These are phyloP conservation scores for Exephanes ischioxanthus DNA, from an alignment of 2,888 invertebrate species.

Conservation along the genomic window DNA sequence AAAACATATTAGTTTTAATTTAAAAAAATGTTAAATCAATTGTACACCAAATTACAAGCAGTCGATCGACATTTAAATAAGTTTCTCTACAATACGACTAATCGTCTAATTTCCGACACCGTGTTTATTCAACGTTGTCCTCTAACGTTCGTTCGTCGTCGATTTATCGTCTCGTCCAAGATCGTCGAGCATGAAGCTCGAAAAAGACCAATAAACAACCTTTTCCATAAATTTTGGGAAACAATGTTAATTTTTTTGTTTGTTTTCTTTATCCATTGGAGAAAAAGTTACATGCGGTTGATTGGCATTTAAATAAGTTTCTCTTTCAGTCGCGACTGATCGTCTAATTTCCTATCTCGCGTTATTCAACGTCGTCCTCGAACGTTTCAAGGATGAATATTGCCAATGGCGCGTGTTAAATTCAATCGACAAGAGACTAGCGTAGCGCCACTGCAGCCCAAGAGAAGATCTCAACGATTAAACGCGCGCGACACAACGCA, in stretches of 20 bases:
- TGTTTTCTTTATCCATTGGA: no score
- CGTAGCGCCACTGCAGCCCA: neutral
- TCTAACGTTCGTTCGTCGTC: no score
- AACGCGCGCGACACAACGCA: conserved; percentile 24
- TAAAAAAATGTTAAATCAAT: no score
- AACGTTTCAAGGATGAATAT: conserved; percentile 53
- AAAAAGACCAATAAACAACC: neutral
- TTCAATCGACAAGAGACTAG: conserved; percentile 27
- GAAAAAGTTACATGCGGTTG: neutral
- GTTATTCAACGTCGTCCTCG: conserved; percentile 45
- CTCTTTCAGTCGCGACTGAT: conserved; percentile 3
- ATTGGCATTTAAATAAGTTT: conserved; percentile 8
- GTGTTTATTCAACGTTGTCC: conserved; percentile 7
- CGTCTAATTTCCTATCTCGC: conserved; percentile 18
- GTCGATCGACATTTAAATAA: neutral
- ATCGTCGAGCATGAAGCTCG: neutral
- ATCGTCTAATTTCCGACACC: conserved; percentile 16
- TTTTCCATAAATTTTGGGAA: neutral
- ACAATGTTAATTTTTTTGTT: no score
- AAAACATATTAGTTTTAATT: no score
- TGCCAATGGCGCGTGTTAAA: conserved; percentile 36
- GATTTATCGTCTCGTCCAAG: neutral
- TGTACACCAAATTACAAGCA: neutral
- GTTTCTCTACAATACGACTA: conserved; percentile 3
- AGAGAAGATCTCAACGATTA: conserved; percentile 44